phyloP scores from a whole-genome alignment of 2,888 invertebrate species.

The Frankliniella fusca region DNA sequence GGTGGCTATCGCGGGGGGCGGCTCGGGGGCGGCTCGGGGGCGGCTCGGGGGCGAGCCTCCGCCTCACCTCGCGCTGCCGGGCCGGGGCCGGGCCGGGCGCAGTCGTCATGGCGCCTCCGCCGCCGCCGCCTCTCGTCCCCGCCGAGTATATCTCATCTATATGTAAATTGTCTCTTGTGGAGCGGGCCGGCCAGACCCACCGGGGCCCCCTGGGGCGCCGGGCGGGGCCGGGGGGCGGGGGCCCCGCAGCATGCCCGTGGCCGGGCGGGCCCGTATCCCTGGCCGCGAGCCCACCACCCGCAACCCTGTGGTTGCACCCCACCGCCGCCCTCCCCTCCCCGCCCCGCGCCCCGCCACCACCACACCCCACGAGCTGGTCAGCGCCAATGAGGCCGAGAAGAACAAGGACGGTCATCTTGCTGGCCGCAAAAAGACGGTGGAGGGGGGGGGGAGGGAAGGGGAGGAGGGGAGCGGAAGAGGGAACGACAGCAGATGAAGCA shows the following conservation, averaged over 20 bases:
- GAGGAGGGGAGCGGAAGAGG: too few species aligned
- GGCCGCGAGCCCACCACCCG: neutral
- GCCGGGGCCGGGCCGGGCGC: neutral
- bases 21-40: neutral
- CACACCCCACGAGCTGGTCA: too few species aligned
- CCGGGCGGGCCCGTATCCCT: neutral
- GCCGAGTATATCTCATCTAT: slow-evolving; percentile 22
- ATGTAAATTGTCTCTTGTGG: slow-evolving; percentile 16
- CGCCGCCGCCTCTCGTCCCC: neutral
- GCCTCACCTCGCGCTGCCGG: neutral
- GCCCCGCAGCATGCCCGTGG: neutral
- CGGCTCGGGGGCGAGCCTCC: neutral
- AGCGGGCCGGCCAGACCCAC: neutral
- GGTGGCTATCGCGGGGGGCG: too few species aligned
- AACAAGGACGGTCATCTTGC: too few species aligned
- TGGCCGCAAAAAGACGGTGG: too few species aligned
- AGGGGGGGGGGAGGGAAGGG: too few species aligned
- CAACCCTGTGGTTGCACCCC: neutral
- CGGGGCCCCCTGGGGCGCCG: neutral
- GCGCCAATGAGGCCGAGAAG: too few species aligned
- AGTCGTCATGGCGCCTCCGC: neutral
- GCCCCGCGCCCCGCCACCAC: too few species aligned
- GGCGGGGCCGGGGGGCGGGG: neutral
- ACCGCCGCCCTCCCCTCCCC: too few species aligned
- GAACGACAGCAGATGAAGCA: too few species aligned